A percentile compares a stretch with the other conserved stretches of the same genome.
phyloP scores from a whole-genome alignment of 2,888 invertebrate genomes.

The Caenorhabditis sp. region DNA sequence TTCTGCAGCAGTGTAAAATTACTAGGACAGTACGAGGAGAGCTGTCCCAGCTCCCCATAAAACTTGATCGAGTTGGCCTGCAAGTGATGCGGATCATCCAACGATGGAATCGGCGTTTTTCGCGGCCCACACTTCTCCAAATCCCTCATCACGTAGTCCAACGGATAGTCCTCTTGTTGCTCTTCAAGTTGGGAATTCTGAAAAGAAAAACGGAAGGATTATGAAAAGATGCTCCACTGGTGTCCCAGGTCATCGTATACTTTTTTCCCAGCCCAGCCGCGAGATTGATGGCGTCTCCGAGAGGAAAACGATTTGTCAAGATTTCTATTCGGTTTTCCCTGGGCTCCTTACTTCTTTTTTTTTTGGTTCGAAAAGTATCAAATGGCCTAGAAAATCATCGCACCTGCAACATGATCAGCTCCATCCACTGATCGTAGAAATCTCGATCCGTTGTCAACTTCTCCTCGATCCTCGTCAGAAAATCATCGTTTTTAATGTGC shows the following conservation, averaged over 20 bases:
- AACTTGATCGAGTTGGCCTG: conserved; percentile 58
- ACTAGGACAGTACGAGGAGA: conserved; percentile 73
- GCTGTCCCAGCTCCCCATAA: conserved; percentile 75
- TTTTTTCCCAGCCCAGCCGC: too few species aligned
- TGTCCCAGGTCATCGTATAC: background rate
- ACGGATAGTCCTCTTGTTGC: conserved; percentile 66
- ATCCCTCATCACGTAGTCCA: conserved; percentile 66
- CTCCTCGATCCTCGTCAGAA: conserved; percentile 69
- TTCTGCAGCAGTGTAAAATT: conserved; percentile 70
- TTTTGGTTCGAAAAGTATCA: background rate
- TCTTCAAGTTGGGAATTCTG: conserved; percentile 68
- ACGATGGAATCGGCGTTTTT: conserved; percentile 28
- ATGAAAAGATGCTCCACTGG: background rate
- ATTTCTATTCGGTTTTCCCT: background rate
- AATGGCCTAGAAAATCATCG: background rate
- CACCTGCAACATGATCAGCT: conserved; percentile 74
- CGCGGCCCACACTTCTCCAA: conserved; percentile 54
- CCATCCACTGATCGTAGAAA: conserved; percentile 75
- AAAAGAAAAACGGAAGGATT: conserved; percentile 15
- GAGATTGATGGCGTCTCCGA: background rate
- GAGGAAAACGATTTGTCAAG: too few species aligned
- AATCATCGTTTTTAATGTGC: conserved; percentile 53
- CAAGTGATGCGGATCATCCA: conserved; percentile 57
- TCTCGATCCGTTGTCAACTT: conserved; percentile 73
- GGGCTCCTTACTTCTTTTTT: background rate